These are phyloP conservation scores for Dilophus febrilis DNA, from an alignment of 2,888 invertebrate species.

Conservation along the genomic window DNA sequence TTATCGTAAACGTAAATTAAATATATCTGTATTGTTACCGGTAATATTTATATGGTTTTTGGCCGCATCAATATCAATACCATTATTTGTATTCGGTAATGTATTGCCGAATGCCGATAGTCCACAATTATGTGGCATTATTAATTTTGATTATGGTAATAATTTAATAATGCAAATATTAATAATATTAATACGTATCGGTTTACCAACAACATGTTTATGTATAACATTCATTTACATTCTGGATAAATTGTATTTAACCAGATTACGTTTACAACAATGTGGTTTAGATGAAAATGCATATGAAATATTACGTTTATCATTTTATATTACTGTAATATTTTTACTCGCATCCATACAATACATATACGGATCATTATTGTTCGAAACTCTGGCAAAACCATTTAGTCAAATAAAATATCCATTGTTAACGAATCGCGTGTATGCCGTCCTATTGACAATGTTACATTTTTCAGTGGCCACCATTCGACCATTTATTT, in stretches of 20 bases:
- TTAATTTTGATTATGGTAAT: constrained; percentile 10
- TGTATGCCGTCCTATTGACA: too few species aligned
- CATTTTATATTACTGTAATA: constrained; percentile 7
- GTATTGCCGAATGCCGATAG: constrained; percentile 7
- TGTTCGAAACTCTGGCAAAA: too few species aligned
- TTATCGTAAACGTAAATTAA: constrained; percentile 31
- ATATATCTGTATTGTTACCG: constrained; percentile 35
- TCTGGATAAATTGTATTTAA: too few species aligned
- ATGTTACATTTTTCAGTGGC: too few species aligned
- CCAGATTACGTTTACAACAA: too few species aligned
- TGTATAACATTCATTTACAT: too few species aligned
- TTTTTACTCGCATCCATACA: too few species aligned
- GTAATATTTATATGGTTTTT: constrained; percentile 40
- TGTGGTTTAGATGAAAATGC: constrained; percentile 9
- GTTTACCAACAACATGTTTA: constrained; percentile 6
- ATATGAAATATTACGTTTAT: constrained; percentile 7
- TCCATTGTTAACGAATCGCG: too few species aligned
- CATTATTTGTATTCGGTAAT: constrained; percentile 16
- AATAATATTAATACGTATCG: constrained; percentile 8
- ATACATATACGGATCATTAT: too few species aligned
- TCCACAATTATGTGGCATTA: constrained; percentile 7
- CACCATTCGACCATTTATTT: too few species aligned
- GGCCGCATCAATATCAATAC: constrained; percentile 39
- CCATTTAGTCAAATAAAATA: too few species aligned
- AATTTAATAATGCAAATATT: constrained; percentile 10